A percentile compares a stretch with the other conserved stretches of the same genome.
phyloP scores from a whole-genome alignment of 2,888 invertebrate species.

The Eremobia ochroleuca region DNA sequence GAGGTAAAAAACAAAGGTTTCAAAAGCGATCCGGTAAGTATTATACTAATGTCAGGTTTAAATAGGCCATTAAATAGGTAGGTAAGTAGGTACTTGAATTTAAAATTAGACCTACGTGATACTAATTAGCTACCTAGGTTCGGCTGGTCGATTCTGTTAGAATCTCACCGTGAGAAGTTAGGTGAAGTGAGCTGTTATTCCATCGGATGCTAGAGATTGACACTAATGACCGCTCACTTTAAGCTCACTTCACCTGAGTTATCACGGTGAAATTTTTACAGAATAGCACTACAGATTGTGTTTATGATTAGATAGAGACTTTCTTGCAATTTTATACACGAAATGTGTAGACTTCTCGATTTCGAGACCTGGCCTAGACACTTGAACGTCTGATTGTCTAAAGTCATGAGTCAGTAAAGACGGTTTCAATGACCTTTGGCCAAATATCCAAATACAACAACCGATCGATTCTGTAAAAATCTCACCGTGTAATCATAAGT shows the following conservation, averaged over 20 bases:
- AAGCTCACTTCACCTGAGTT: no score
- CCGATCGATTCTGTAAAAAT: no score
- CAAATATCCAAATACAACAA: no score
- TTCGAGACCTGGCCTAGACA: not conserved
- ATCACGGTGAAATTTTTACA: no score
- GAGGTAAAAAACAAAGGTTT: constrained; percentile 38
- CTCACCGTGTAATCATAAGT: no score
- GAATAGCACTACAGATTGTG: no score
- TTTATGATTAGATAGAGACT: not conserved
- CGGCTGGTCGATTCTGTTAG: no score
- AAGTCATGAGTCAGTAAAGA: not conserved
- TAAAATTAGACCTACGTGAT: not conserved
- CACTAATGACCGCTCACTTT: no score
- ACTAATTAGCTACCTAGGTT: not conserved
- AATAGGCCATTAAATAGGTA: not conserved
- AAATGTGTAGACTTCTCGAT: not conserved
- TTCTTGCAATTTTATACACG: not conserved
- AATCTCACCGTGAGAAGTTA: no score
- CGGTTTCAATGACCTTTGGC: not conserved
- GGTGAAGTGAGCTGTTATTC: no score
- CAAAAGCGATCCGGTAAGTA: not conserved
- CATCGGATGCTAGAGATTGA: no score
- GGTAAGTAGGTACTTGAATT: not conserved
- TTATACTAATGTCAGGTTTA: not conserved
- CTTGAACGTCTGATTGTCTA: not conserved